A percentile compares a stretch with the other conserved stretches of the same genome.
phyloP scores from a whole-genome alignment of 1,140 invertebrate species.

The Helicorthomorpha holstii region DNA sequence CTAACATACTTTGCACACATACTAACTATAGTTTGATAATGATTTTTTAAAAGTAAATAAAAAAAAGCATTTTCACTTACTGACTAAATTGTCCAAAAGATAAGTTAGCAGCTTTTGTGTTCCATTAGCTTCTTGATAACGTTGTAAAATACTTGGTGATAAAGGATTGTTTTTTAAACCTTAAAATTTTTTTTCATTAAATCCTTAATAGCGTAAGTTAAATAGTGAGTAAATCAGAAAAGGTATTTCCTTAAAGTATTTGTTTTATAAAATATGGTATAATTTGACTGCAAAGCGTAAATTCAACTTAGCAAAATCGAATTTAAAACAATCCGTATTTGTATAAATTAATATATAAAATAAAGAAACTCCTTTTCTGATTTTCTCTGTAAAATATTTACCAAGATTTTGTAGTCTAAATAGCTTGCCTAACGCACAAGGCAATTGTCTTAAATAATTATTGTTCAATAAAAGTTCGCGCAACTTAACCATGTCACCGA shows the following conservation, averaged over 20 bases:
- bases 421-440: conserved; percentile 92
- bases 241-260: neutral
- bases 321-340: too few species aligned
- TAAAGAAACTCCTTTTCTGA: conserved; percentile 8
- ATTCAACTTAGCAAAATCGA: too few species aligned
- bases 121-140: conserved; percentile 84
- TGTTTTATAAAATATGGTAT: neutral
- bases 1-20: too few species aligned
- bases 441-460: conserved; percentile 80
- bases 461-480: conserved; percentile 87
- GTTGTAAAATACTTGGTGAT: conserved; percentile 71
- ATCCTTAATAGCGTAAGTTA: neutral
- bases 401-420: conserved; percentile 71
- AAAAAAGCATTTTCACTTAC: conserved; percentile 43
- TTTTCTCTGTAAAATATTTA: conserved; percentile 14
- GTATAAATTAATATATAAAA: too few species aligned
- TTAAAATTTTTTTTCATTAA: conserved; percentile 27
- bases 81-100: conserved; percentile 84
- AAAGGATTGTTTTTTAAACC: conserved; percentile 88
- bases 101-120: conserved; percentile 82
- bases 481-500: conserved; percentile 84
- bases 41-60: too few species aligned
- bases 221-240: neutral
- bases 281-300: too few species aligned
- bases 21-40: too few species aligned